Base-by-base conservation (phyloP, 2,888 invertebrate genomes). In the Callyntrura guangdongensis region DNA sequence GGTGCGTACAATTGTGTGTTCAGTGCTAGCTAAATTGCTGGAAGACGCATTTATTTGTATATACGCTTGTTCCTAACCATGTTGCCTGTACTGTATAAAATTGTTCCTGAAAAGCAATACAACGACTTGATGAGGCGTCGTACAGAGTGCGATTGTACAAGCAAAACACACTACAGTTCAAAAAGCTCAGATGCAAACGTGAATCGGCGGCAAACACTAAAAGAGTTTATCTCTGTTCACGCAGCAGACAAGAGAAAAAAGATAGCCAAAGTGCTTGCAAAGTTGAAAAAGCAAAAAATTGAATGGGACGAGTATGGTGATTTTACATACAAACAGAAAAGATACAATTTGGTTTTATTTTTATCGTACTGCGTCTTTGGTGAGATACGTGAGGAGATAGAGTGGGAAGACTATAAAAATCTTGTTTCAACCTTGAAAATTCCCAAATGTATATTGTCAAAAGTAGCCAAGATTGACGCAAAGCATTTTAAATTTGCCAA, bases 1-100 rank as follows among this genome's bases (percentile, higher is more conserved):
- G 1, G 12, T 77, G 20, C 49, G 53, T 4, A 1, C 53, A 0
- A 11, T 77, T 5, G 4, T 77, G 9, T 77, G 77, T 53, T 20
- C 53, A 0, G 20, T 47, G 0, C 49, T 77, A 9, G 0, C 53
- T 0, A 3, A 25, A 12, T 1, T 77, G 22, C n/a, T 77, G 0
- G 77, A 77, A 14, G 77, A 77, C 12, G 77, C 49, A 12, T 53
- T 77, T 22, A 1, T 77, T 2, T 77, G 49, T 17, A 12, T 77
- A 8, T 77, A 77, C 12, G 49, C 77, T 0, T 77, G 77, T 25
- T 11, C 53, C 12, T 74, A 22, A 74, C 53, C 53, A 3, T 12
- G 27, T n/a, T n/a, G n/a, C 49, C 53, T 22, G 3, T 14, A 0
- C 53, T 77, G 12, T 77, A 53, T 25, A 77, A 77, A 77, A 53